Base-by-base conservation (phyloP, 2,113 vertebrate genomes). In the Numida meleagris region DNA sequence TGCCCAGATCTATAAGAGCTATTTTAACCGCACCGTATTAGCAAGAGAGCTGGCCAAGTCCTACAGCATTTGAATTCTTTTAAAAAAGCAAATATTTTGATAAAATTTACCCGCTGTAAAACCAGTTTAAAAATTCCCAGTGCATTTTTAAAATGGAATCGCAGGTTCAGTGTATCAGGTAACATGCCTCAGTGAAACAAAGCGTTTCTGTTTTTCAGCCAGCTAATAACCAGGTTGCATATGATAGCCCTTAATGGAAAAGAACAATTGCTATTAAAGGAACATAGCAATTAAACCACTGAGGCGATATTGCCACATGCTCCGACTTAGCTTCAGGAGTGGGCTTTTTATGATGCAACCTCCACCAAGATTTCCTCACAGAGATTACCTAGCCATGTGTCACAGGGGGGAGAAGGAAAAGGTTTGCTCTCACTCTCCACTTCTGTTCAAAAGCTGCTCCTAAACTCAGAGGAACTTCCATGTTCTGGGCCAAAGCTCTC, bases 201-300 rank as follows among this genome's bases (percentile, higher is more conserved):
- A 78, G 19, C 50, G 48, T 46, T 89, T 78, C 21, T 85, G 51
- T 1, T 75, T 89, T 94, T 88, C 85, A 93, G 46, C 29, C 82
- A 95, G 12, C 78, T 93, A 88, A 68, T 68, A 91, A 74, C 38
- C 50, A 78, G 57, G 63, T 58, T 82, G 13, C 63, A 38, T 53
- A 83, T 43, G 43, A 75, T 81, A 88, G 15, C 51, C 18, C 57
- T 78, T 83, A 70, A 72, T 70, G 58, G 48, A 84, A 84, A 89
- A 76, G 67, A 79, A 70, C 42, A 87, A 90, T 73, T 87, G 53
- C 18, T 89, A 50, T 70, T 84, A 73, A 85, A 89, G 76, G 29
- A 93, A 92, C 51, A 51, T 10, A 82, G 29, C 84, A 95, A 86
- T 84, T 82, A 92, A 91, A 70, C 67, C 65, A 63, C 75, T 33